phyloP scores from a whole-genome alignment of 2,888 invertebrate species.

The Caenorhabditis sp. region DNA sequence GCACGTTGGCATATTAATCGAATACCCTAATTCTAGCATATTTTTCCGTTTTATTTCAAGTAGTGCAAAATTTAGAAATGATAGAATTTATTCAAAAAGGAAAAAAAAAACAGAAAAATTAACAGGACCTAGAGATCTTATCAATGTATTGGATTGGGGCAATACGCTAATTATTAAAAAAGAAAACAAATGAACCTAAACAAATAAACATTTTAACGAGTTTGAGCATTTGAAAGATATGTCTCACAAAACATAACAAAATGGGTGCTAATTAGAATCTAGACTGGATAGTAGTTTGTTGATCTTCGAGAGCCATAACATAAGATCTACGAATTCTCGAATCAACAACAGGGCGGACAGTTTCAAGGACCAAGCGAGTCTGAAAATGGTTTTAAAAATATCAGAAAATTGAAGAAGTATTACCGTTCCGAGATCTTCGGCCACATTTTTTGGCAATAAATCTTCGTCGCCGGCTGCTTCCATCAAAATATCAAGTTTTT shows the following conservation, averaged over 20 bases:
- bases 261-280: conserved; percentile 16
- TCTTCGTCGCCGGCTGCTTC: background rate
- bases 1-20: background rate
- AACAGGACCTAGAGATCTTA: conserved; percentile 1
- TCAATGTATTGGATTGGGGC: background rate
- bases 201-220: background rate
- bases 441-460: conserved; percentile 20
- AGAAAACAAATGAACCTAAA: background rate
- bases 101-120: background rate
- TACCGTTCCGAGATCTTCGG: conserved; percentile 33
- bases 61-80: background rate
- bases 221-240: background rate
- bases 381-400: no score
- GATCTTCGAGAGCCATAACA: conserved; percentile 31
- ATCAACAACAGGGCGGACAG: conserved; percentile 17
- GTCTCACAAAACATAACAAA: background rate
- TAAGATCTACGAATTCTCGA: conserved; percentile 27
- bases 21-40: background rate
- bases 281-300: conserved; percentile 28
- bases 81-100: background rate
- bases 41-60: background rate
- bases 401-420: no score
- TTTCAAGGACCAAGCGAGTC: conserved; percentile 19
- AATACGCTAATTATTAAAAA: no score
- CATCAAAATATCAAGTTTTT: background rate